Evolutionary conservation across 2,113 vertebrate genomes (phyloP).

Genomic region (Myrmophylax atrothorax): DNA sequence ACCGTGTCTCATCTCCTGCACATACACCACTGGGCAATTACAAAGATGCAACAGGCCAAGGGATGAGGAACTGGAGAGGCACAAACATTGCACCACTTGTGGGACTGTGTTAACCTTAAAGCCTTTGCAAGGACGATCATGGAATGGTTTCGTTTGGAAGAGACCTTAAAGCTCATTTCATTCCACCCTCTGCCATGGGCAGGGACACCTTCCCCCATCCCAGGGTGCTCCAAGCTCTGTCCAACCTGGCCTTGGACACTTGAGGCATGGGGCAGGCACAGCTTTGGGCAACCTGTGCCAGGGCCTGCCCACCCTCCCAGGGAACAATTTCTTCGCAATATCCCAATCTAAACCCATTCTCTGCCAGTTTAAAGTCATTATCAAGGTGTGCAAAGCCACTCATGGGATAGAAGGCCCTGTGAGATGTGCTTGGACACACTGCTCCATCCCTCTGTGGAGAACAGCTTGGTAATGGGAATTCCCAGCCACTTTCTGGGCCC

Average conservation of each 20-base stretch:
- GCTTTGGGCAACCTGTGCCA: not conserved
- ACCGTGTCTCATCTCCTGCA: not conserved
- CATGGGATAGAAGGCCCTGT: not conserved
- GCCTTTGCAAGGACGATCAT: not conserved
- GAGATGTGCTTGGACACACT: rapidly evolving
- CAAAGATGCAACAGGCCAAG: not conserved
- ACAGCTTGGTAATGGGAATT: not conserved
- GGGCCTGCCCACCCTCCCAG: not conserved
- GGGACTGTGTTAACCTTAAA: not conserved
- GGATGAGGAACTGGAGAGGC: not conserved
- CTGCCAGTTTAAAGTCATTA: not conserved
- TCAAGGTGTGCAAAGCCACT: not conserved
- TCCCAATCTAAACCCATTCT: not conserved
- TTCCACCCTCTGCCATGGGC: not conserved
- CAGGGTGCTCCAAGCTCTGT: not conserved
- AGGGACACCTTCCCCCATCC: not conserved
- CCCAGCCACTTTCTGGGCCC: not conserved
- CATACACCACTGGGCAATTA: not conserved
- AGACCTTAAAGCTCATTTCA: not conserved
- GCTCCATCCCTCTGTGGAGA: not conserved
- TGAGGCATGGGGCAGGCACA: not conserved
- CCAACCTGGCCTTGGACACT: not conserved
- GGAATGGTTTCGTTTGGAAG: not conserved
- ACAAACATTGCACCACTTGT: rapidly evolving
- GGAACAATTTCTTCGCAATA: not conserved